A percentile compares a stretch with the other conserved stretches of the same genome.
Evolutionary conservation across 2,113 vertebrate species (phyloP).

Genomic region (Struthio camelus): DNA sequence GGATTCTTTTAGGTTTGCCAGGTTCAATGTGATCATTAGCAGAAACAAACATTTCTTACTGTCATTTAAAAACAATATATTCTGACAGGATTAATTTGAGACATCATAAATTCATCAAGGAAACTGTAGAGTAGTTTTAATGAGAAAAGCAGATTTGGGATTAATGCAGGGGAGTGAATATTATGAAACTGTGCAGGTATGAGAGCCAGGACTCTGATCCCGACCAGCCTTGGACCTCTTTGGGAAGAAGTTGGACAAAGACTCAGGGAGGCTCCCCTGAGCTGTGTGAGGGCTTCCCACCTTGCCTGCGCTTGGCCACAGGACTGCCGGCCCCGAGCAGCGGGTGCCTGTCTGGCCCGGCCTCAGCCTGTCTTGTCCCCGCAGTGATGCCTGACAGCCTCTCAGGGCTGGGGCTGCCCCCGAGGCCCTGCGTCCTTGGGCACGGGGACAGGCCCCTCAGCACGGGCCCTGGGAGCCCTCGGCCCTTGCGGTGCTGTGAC

Average conservation of each 20-base stretch:
- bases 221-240: neutral
- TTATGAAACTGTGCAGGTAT: too few relatives aligned
- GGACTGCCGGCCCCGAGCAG: too few relatives aligned
- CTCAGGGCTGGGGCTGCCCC: neutral
- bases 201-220: neutral
- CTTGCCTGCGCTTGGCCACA: neutral
- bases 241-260: neutral
- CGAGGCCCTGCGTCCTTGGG: too few relatives aligned
- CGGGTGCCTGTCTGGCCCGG: neutral
- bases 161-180: neutral
- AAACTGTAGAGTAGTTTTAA: neutral
- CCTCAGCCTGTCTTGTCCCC: neutral
- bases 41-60: neutral
- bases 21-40: neutral
- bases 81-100: neutral
- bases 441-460: neutral
- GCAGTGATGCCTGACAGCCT: neutral
- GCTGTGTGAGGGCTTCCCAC: neutral
- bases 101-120: neutral
- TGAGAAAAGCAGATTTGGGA: neutral
- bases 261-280: too few relatives aligned
- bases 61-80: accelerated
- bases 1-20: neutral
- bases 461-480: neutral
- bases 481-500: accelerated